Evolutionary conservation across 2,797 vertebrate species (phyloP), one percentile per base, ranked within the genome.

Genomic region (Onychomys torridus): DNA sequence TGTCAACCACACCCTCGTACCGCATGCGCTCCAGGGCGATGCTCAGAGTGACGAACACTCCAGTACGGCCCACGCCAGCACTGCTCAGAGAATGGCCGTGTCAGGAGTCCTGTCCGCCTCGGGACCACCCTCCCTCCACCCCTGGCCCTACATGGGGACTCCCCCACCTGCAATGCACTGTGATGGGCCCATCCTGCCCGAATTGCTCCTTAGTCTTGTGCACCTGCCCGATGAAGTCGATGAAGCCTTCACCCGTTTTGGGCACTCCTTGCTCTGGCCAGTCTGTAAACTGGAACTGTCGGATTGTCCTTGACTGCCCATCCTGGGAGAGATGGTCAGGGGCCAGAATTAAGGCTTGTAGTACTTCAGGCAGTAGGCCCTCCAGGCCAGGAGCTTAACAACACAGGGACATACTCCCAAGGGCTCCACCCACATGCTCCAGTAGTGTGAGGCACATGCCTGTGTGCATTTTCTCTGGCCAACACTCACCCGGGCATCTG

Each of bases 201-300:
- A 99, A 99, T 97, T 99, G 99, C 97, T 99, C 99, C 99, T 99
- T 99, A 92, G 99, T 99, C 99, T 99, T 99, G 98, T 99, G 99
- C 96, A 99, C 99, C 97, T 99, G 99, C 61, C 99, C 99, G 1
- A 99, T 99, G 98, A 99, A 99, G 98, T 99, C 99, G 0, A 99
- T 99, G 98, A 99, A 99, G 95, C 99, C 99, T 98, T 99, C 99
- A 21, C 99, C 99, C 0, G 99, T 99, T 99, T 99, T 99, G 98
- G 99, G 99, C 97, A 99, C 99, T n/a, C 99, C 99, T 97, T 99
- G 99, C 95, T 99, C 99, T 5, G 99, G 99, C 99, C 99, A 99
- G 97, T 99, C 99, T 14, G 99, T 99, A 98, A 99, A 99, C 99
- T 99, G 99, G 98, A 99, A 99, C 98, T 99, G 99, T 91, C 99